Conservation (phyloP, 2,888 invertebrate species). For the Mactromeris polynyma region DNA sequence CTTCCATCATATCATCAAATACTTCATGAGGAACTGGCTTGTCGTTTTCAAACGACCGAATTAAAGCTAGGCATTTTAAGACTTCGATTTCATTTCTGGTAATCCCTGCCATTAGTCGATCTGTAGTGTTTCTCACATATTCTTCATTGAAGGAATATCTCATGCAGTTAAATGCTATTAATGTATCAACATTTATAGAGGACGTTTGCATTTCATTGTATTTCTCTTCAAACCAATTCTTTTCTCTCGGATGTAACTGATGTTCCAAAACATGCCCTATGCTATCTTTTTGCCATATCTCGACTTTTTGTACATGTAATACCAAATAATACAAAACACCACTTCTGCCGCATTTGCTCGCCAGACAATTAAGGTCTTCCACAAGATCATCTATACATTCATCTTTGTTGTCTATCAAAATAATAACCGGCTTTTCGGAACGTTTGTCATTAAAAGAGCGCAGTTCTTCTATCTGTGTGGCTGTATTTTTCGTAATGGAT, state of each 20-base stretch:
- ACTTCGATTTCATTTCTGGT: slow-evolving; percentile 31
- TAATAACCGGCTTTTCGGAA: slow-evolving; percentile 26
- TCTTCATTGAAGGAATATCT: slow-evolving; percentile 38
- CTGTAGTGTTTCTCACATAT: slow-evolving; percentile 25
- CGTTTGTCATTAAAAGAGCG: slow-evolving; percentile 42
- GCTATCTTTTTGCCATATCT: slow-evolving; percentile 4
- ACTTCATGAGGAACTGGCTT: slow-evolving; percentile 35
- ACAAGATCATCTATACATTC: slow-evolving; percentile 31
- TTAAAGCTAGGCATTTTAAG: slow-evolving; percentile 47
- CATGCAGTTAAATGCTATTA: slow-evolving; percentile 57
- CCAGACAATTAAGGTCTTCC: slow-evolving; percentile 14
- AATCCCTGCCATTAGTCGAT: slow-evolving; percentile 30
- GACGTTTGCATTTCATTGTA: slow-evolving; percentile 43
- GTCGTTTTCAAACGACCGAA: slow-evolving; percentile 44
- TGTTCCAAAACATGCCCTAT: slow-evolving; percentile 31
- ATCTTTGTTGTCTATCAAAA: slow-evolving; percentile 40
- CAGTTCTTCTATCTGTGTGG: slow-evolving; percentile 43
- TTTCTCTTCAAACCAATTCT: slow-evolving; percentile 52
- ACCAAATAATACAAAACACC: slow-evolving; percentile 43
- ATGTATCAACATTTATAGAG: slow-evolving; percentile 40
- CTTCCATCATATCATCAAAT: slow-evolving; percentile 44
- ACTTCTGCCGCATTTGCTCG: slow-evolving; percentile 20
- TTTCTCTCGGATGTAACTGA: slow-evolving; percentile 23
- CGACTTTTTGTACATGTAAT: slow-evolving; percentile 30
- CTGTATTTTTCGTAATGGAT: slow-evolving; percentile 43